Evolutionary conservation across 2,888 invertebrate species (phyloP).

Genomic region (Meiosimyza platycephala): DNA sequence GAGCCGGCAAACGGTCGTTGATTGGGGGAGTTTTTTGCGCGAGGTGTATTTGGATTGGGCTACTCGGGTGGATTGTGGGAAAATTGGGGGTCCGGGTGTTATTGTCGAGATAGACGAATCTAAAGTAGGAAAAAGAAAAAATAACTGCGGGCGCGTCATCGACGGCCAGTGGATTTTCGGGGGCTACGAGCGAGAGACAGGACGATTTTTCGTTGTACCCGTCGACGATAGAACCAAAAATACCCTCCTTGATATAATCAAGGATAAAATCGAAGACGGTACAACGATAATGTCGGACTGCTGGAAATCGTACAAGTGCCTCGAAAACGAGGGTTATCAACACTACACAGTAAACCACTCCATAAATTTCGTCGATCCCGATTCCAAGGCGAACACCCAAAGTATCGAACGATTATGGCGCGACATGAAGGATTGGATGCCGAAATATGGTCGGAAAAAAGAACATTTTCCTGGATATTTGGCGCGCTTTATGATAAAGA

Average conservation of each 20-base stretch:
- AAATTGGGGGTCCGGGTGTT: background rate
- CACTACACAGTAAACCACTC: constrained; percentile 8
- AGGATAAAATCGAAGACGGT: background rate
- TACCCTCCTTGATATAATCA: background rate
- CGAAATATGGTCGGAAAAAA: constrained; percentile 11
- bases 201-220: background rate
- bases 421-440: background rate
- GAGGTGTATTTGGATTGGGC: too few species aligned
- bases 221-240: constrained; percentile 6
- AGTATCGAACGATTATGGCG: constrained; percentile 21
- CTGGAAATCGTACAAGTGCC: constrained; percentile 16
- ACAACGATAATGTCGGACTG: constrained; percentile 14
- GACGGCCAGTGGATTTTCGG: background rate
- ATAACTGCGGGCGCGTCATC: too few species aligned
- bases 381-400: constrained; percentile 3
- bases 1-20: too few species aligned
- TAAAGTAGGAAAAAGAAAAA: background rate
- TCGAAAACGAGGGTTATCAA: background rate
- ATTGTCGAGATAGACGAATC: background rate
- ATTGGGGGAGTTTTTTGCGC: too few species aligned
- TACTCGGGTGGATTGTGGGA: too few species aligned
- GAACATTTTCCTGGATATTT: background rate
- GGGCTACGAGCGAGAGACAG: background rate
- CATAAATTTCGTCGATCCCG: background rate
- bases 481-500: constrained; percentile 4